phyloP scores from a whole-genome alignment of 2,888 invertebrate genomes.

The Pedicia rivosa region DNA sequence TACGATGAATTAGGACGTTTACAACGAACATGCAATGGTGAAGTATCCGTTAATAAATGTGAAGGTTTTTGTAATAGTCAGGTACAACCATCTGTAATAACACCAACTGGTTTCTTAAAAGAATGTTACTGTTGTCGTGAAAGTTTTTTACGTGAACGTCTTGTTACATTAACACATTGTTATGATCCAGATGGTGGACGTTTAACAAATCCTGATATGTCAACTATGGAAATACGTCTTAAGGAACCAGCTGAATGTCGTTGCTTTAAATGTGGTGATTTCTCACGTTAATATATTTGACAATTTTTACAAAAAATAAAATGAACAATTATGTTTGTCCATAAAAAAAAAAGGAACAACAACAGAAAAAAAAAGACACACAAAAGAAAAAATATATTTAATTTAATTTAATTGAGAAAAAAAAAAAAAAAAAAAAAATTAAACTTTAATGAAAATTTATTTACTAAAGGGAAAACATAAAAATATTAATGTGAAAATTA shows the following conservation, averaged over 20 bases:
- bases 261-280: conserved; percentile 81
- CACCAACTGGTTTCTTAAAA: conserved; percentile 82
- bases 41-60: conserved; percentile 81
- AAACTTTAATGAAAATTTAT: too few relatives aligned
- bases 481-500: too few relatives aligned
- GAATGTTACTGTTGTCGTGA: conserved; percentile 89
- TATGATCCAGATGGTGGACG: conserved; percentile 76
- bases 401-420: too few relatives aligned
- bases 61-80: conserved; percentile 86
- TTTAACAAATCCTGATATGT: conserved; percentile 48
- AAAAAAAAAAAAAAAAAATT: too few relatives aligned
- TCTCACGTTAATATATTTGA: conserved; percentile 59
- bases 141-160: conserved; percentile 64
- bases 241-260: conserved; percentile 80
- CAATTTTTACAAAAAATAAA: too few relatives aligned
- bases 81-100: conserved; percentile 79
- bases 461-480: too few relatives aligned
- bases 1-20: conserved; percentile 74
- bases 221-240: conserved; percentile 66
- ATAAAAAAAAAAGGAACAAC: too few relatives aligned
- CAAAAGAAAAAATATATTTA: too few relatives aligned
- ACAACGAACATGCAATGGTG: conserved; percentile 74
- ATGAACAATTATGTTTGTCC: too few relatives aligned
- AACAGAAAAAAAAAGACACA: too few relatives aligned
- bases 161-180: conserved; percentile 67